Percentiles rank a stretch among this genome's conserved stretches.
Conservation (phyloP, 2,797 vertebrate genomes). For the Poecilia wingei region DNA sequence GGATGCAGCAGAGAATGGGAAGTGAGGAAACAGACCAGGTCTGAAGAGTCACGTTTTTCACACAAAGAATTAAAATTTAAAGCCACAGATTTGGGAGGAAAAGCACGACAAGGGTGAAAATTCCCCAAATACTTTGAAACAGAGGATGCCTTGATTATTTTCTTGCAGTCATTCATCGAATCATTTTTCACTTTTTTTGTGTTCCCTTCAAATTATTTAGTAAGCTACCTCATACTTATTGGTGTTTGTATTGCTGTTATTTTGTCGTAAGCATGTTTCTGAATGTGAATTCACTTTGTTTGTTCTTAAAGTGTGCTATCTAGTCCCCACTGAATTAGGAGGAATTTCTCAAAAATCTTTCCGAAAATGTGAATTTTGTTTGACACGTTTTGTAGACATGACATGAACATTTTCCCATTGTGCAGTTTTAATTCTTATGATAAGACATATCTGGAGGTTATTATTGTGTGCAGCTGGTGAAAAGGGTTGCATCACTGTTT, state of each 20-base stretch:
- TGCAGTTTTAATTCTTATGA: not conserved
- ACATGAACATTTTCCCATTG: not conserved
- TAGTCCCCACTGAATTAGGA: not conserved
- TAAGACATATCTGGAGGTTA: not conserved
- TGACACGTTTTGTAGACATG: not conserved
- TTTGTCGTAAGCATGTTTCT: not conserved
- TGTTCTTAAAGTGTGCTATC: not conserved
- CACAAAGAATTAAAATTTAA: not conserved
- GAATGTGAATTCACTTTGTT: not conserved
- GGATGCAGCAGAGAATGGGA: not conserved
- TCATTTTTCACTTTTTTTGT: not conserved
- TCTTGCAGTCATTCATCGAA: not conserved
- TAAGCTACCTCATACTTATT: not conserved
- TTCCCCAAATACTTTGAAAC: not conserved
- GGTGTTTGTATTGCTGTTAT: not conserved
- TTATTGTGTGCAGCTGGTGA: conserved; percentile 11
- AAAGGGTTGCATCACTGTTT: conserved; percentile 48
- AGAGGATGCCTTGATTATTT: not conserved
- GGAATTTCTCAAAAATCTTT: not conserved
- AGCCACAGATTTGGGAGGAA: not conserved
- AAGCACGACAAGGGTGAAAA: not conserved
- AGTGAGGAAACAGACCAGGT: not conserved
- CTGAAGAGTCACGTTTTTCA: not conserved
- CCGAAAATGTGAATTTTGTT: not conserved
- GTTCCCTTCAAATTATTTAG: not conserved